Conservation (phyloP, 2,888 invertebrate genomes). For the Lepidonotus clava region DNA sequence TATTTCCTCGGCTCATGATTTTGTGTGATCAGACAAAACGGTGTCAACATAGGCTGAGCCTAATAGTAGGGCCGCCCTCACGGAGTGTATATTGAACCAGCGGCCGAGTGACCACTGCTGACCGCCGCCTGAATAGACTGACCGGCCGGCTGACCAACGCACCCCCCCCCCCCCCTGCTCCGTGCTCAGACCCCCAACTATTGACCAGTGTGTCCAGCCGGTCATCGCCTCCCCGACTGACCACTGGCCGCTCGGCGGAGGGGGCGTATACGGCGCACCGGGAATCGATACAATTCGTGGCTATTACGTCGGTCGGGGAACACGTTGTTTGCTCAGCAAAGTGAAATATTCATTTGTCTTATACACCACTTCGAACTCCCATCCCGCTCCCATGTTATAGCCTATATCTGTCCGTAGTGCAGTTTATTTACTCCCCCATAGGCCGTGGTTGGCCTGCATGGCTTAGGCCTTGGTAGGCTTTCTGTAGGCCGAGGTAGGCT, state of each 20-base stretch:
- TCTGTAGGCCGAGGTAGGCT: too few relatives aligned
- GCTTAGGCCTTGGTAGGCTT: too few relatives aligned
- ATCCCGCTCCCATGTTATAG: not conserved
- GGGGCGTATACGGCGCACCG: not conserved
- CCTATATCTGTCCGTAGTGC: too few relatives aligned
- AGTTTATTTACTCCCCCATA: too few relatives aligned
- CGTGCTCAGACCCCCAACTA: too few relatives aligned
- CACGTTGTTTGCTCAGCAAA: slow-evolving; percentile 23
- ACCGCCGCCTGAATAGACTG: not conserved
- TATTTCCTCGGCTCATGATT: too few relatives aligned
- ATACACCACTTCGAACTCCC: not conserved
- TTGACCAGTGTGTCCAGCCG: slow-evolving; percentile 43
- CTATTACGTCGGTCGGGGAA: slow-evolving; percentile 7
- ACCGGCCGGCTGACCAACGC: slow-evolving; percentile 21
- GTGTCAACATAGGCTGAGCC: slow-evolving; percentile 20
- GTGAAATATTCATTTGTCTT: slow-evolving; percentile 27
- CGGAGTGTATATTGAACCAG: slow-evolving; percentile 30
- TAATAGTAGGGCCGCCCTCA: not conserved
- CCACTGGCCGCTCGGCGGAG: not conserved
- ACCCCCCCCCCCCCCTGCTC: too few relatives aligned
- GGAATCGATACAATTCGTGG: not conserved
- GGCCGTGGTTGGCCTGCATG: too few relatives aligned
- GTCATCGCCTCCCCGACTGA: not conserved
- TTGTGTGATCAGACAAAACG: not conserved
- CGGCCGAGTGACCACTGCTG: not conserved